Percentiles rank a stretch among this genome's conserved stretches.
These are phyloP conservation scores for Dendrolimus houi DNA, from an alignment of 2,888 invertebrate genomes.

Conservation along the genomic window DNA sequence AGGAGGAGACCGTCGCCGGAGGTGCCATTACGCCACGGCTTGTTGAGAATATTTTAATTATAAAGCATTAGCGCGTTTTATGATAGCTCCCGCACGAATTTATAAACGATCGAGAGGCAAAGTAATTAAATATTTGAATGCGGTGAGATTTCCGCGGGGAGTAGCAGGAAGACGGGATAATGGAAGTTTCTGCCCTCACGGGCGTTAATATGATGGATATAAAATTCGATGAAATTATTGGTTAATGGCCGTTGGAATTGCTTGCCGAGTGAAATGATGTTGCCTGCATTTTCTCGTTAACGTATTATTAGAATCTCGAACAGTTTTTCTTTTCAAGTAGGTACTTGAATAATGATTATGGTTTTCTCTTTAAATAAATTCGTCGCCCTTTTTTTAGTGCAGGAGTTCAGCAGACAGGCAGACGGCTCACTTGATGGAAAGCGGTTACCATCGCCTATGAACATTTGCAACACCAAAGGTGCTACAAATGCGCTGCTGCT, in stretches of 20 bases:
- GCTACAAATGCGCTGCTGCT: too few species aligned
- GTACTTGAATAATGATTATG: not conserved
- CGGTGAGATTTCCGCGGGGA: constrained; percentile 73
- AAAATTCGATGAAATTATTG: constrained; percentile 72
- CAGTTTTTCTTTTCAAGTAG: constrained; percentile 3
- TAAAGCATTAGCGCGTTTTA: constrained; percentile 77
- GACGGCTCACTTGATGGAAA: too few species aligned
- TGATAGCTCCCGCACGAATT: constrained; percentile 70
- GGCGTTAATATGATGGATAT: constrained; percentile 70
- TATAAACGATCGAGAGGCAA: constrained; percentile 72
- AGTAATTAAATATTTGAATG: constrained; percentile 77
- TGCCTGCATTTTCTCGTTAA: constrained; percentile 36
- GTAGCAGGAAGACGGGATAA: constrained; percentile 50
- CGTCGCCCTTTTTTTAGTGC: not conserved
- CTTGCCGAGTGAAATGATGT: constrained; percentile 41
- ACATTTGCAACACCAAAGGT: too few species aligned
- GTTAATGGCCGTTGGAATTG: constrained; percentile 65
- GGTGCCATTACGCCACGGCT: constrained; percentile 77
- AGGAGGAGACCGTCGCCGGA: constrained; percentile 69
- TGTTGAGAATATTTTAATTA: constrained; percentile 78
- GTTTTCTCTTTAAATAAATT: constrained; percentile 2
- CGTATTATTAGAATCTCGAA: constrained; percentile 3
- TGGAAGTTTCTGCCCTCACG: constrained; percentile 49
- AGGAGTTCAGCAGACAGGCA: too few species aligned
- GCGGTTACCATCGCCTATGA: too few species aligned